Percentiles rank a stretch among this genome's conserved stretches.
Evolutionary conservation across 2,113 vertebrate species (phyloP).

Genomic region (Scatophagus argus): DNA sequence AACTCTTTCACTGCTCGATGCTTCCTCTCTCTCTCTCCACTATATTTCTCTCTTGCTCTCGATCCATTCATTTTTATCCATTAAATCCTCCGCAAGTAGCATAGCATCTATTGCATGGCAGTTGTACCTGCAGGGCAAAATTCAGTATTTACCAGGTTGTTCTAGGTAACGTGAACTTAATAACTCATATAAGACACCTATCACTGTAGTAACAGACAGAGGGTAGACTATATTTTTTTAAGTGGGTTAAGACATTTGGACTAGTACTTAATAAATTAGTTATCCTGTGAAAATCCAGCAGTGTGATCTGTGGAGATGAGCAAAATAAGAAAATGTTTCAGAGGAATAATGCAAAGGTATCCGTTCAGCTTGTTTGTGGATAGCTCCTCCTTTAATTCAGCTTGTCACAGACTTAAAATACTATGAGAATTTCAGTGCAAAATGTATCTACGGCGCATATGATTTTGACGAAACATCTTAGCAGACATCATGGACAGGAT

Average conservation of each 20-base stretch:
- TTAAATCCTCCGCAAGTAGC: conserved; percentile 65
- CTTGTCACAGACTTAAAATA: conserved; percentile 36
- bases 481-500: conserved; percentile 36
- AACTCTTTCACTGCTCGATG: conserved; percentile 34
- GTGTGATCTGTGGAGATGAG: conserved; percentile 20
- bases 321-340: conserved; percentile 31
- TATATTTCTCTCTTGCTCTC: conserved; percentile 33
- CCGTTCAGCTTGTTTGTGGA: conserved; percentile 19
- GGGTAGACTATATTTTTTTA: conserved; percentile 6
- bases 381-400: conserved; percentile 21
- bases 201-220: conserved; percentile 25
- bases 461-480: conserved; percentile 7
- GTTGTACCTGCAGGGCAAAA: conserved; percentile 52
- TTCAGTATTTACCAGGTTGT: conserved; percentile 57
- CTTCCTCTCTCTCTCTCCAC: conserved; percentile 21
- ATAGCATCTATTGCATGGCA: conserved; percentile 53
- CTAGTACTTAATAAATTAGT: not conserved
- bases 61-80: conserved; percentile 58
- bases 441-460: conserved; percentile 6
- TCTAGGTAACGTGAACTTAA: conserved; percentile 49
- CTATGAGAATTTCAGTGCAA: conserved; percentile 6
- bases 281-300: not conserved
- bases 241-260: conserved; percentile 17
- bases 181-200: conserved; percentile 46
- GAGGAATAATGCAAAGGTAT: conserved; percentile 12